phyloP scores from a whole-genome alignment of 2,888 invertebrate species.

The Chaetogeoica ovagalla region DNA sequence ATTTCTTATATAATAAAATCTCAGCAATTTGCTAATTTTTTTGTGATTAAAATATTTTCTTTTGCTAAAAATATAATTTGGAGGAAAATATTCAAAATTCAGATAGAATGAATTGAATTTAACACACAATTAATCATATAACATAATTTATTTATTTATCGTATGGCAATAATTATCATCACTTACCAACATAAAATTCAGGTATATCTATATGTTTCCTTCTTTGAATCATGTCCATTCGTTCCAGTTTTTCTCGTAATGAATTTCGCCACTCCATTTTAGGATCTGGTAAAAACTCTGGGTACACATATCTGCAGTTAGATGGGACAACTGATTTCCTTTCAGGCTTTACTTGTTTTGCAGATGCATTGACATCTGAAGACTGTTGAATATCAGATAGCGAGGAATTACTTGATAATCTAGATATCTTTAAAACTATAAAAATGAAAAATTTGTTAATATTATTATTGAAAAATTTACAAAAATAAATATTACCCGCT shows the following conservation, averaged over 20 bases:
- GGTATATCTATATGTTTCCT: slow-evolving; percentile 83
- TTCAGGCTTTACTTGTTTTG: slow-evolving; percentile 35
- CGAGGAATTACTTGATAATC: neutral
- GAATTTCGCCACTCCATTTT: slow-evolving; percentile 75
- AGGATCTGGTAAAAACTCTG: slow-evolving; percentile 91
- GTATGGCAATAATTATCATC: neutral
- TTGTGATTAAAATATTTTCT: no score
- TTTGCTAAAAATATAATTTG: no score
- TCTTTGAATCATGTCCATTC: slow-evolving; percentile 88
- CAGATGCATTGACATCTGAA: neutral
- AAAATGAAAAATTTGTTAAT: neutral
- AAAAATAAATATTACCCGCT: slow-evolving; percentile 16
- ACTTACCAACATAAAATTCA: slow-evolving; percentile 94
- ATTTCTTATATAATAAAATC: no score
- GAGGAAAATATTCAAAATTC: no score
- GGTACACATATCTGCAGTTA: slow-evolving; percentile 63
- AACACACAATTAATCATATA: neutral
- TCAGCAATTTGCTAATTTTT: no score
- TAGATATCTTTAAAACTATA: slow-evolving; percentile 13
- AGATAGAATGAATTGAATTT: neutral
- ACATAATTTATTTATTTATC: no score
- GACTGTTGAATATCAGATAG: slow-evolving; percentile 5
- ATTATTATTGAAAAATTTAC: neutral
- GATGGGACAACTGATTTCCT: slow-evolving; percentile 35
- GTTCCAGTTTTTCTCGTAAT: slow-evolving; percentile 83